These are phyloP conservation scores for Zaprionus taronus DNA, from an alignment of 1,140 invertebrate species.

Conservation along the genomic window DNA sequence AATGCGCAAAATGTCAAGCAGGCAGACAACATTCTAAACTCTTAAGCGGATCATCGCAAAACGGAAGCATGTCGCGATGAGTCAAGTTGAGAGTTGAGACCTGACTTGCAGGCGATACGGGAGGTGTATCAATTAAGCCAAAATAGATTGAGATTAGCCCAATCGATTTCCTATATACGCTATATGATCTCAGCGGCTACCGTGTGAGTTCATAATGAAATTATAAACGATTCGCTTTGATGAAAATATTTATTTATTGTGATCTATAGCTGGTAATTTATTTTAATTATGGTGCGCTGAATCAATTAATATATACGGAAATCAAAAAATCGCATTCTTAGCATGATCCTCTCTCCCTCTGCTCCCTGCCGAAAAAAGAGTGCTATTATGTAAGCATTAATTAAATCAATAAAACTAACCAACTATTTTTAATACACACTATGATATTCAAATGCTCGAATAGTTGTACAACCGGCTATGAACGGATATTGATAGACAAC, in stretches of 20 bases:
- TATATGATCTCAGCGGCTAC: constrained; percentile 66
- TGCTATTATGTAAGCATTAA: constrained; percentile 69
- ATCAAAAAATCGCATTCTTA: constrained; percentile 50
- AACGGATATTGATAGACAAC: constrained; percentile 3
- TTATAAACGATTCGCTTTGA: constrained; percentile 45
- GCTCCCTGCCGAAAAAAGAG: constrained; percentile 12
- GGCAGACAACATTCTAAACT: constrained; percentile 25
- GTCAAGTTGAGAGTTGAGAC: constrained; percentile 6
- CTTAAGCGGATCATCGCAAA: constrained; percentile 64
- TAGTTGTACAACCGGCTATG: constrained; percentile 41
- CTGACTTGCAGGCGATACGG: not conserved
- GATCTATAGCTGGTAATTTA: constrained; percentile 60
- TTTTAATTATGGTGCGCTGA: constrained; percentile 59
- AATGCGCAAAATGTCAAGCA: constrained; percentile 42
- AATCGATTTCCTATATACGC: constrained; percentile 59
- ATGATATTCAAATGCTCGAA: constrained; percentile 45
- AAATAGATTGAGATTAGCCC: constrained; percentile 29
- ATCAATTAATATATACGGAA: constrained; percentile 66
- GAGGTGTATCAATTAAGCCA: constrained; percentile 67
- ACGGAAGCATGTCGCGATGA: constrained; percentile 64
- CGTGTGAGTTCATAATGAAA: constrained; percentile 68
- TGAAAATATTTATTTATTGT: constrained; percentile 56
- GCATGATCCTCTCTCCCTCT: not conserved
- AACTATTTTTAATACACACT: constrained; percentile 55
- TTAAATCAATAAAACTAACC: constrained; percentile 72